These are phyloP conservation scores for Microtus oregoni DNA, from an alignment of 2,113 vertebrate species.

Conservation along the genomic window DNA sequence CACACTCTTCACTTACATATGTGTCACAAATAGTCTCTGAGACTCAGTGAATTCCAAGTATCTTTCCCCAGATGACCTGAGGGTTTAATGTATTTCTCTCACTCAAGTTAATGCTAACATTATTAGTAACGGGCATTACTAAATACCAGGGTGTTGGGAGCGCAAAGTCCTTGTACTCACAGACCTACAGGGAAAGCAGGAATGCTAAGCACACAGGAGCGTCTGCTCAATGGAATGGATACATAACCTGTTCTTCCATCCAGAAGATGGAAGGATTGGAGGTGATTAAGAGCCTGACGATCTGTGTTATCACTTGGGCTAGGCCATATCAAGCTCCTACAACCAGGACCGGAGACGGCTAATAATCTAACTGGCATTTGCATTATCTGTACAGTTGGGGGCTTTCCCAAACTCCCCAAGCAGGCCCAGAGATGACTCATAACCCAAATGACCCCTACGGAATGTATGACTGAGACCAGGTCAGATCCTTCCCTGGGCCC, in stretches of 20 bases:
- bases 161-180: not conserved
- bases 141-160: not conserved
- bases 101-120: not conserved
- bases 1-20: not conserved
- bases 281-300: rapidly evolving
- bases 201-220: not conserved
- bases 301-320: not conserved
- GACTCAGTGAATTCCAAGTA: not conserved
- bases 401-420: not conserved
- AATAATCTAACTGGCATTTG: not conserved
- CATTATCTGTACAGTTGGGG: not conserved
- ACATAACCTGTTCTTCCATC: not conserved
- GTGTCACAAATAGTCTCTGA: not conserved
- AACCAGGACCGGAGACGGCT: not conserved
- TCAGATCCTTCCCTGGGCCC: not conserved
- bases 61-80: not conserved
- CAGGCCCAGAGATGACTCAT: too few species aligned
- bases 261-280: not conserved
- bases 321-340: not conserved
- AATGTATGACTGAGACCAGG: not conserved
- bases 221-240: not conserved
- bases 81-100: constrained; percentile 1
- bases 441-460: too few species aligned
- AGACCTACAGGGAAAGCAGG: not conserved
- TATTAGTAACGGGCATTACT: not conserved